These are phyloP conservation scores for Sarcophaga subvicina DNA, from an alignment of 2,888 invertebrate species.

Conservation along the genomic window DNA sequence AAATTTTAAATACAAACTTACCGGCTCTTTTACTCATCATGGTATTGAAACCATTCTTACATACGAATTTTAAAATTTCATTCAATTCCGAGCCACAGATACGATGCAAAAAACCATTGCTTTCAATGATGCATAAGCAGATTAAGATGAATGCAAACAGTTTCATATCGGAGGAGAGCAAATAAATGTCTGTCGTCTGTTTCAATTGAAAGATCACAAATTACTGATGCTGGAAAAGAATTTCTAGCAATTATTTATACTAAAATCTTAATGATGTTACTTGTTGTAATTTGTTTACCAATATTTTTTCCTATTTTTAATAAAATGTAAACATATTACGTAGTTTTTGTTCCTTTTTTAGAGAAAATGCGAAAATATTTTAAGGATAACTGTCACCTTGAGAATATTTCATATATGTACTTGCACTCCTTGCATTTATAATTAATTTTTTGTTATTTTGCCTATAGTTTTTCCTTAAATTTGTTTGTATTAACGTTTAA, in stretches of 20 bases:
- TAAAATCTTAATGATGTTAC: not conserved
- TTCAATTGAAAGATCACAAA: not conserved
- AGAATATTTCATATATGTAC: too few relatives aligned
- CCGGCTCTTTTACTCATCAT: slow-evolving; percentile 44
- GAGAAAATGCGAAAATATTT: too few relatives aligned
- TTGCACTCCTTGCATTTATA: too few relatives aligned
- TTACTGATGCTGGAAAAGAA: slow-evolving; percentile 16
- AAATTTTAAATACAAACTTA: not conserved
- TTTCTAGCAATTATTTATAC: slow-evolving; percentile 48
- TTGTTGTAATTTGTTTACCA: not conserved
- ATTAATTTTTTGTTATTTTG: too few relatives aligned
- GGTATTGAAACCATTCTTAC: slow-evolving; percentile 52
- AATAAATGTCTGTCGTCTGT: not conserved
- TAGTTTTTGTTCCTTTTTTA: not conserved
- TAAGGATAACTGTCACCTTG: too few relatives aligned
- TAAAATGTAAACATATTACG: not conserved
- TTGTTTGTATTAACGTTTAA: too few relatives aligned
- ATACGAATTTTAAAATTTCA: slow-evolving; percentile 33
- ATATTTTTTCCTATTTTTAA: not conserved
- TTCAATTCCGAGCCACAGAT: slow-evolving; percentile 28
- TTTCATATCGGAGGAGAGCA: slow-evolving; percentile 20
- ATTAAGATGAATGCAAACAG: slow-evolving; percentile 9
- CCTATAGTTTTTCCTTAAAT: too few relatives aligned
- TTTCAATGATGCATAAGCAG: slow-evolving; percentile 1
- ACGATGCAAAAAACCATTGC: slow-evolving; percentile 19